Evolutionary conservation across 2,888 invertebrate species (phyloP).

Genomic region (Eledone cirrhosa): DNA sequence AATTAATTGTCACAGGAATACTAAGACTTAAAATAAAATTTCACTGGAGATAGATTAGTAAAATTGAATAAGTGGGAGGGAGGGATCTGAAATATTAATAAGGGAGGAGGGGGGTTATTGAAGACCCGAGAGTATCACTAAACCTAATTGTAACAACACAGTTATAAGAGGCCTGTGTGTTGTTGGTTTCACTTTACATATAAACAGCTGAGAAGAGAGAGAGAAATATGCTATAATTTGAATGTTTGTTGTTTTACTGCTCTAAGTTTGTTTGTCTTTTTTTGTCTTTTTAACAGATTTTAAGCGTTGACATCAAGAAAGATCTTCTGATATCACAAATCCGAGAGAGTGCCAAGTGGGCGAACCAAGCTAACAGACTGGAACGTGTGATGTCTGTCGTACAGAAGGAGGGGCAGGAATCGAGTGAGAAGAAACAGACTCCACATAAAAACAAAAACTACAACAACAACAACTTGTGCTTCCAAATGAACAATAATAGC

Average conservation of each 20-base stretch:
- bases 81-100: too few relatives aligned
- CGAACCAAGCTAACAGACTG: conserved; percentile 53
- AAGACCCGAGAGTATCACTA: too few relatives aligned
- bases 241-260: background rate
- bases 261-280: background rate
- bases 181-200: too few relatives aligned
- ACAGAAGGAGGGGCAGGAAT: background rate
- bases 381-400: conserved; percentile 50
- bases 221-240: too few relatives aligned
- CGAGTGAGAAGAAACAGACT: background rate
- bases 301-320: conserved; percentile 60
- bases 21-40: too few relatives aligned
- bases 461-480: conserved; percentile 1
- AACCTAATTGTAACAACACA: too few relatives aligned
- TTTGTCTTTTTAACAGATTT: conserved; percentile 45
- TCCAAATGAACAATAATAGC: conserved; percentile 18
- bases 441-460: background rate
- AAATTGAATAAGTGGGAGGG: too few relatives aligned
- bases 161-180: too few relatives aligned
- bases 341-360: conserved; percentile 54
- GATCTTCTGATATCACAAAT: conserved; percentile 58
- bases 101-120: too few relatives aligned
- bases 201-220: too few relatives aligned
- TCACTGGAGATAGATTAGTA: too few relatives aligned
- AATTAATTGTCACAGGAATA: too few relatives aligned